Base-by-base conservation (phyloP, 2,888 invertebrate species). In the Masnerella sp. region DNA sequence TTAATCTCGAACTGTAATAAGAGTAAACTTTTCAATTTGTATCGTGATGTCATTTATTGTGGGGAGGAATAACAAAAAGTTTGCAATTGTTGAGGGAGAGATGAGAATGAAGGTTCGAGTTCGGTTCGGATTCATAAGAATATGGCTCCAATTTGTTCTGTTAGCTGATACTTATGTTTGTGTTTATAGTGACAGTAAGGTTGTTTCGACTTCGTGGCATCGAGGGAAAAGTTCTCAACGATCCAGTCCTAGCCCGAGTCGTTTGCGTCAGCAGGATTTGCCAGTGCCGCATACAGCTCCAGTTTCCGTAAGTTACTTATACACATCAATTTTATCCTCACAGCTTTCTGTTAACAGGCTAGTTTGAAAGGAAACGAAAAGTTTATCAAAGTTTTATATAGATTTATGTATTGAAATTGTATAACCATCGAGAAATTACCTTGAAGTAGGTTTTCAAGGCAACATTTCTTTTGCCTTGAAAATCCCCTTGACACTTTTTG, bases 221-320 rank as follows among this genome's bases (percentile, higher is more conserved):
- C 79, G 79, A 49, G 77, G 77, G n/a, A 77, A 82, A 62, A 83
- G 79, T 76, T 85, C 84, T 49, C 84, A 83, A 65, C 80, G 85
- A 77, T 84, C 84, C 54, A 85, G 83, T 59, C 85, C 84, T 20
- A 84, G 83, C 68, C 84, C 84, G 52, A 84, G 81, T 70, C 78
- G 81, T 62, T 78, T 78, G 28, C 78, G 77, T 68, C 81, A 79
- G 52, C 84, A 83, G 78, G 83, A 82, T 64, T 76, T 75, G 59
- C 79, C 82, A 58, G 77, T 81, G 51, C 84, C 84, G 76, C 83
- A 83, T 58, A 84, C 85, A 68, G 85, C 85, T 74, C 85, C 85
- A 56, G 85, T 83, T 79, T 85, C 85, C 64, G 85, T 85, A 71
- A 84, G 84, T 84, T 76, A 76, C 73, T 64, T 69, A 56, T 49